Conservation (phyloP, 2,888 invertebrate species). For the Eupithecia tripunctaria region DNA sequence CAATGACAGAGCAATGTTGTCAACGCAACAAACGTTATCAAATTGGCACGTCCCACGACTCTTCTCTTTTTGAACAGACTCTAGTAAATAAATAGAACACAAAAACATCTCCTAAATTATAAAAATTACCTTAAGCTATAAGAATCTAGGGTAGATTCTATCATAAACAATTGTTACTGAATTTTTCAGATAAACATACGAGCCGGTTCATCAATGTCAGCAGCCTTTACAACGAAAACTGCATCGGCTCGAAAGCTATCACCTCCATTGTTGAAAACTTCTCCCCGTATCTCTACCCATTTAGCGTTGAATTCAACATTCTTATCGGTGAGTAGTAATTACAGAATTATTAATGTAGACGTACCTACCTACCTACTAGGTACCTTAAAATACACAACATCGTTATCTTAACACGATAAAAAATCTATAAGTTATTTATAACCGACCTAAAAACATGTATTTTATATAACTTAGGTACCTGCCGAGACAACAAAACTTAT, state of each 20-base stretch:
- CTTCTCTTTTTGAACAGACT: too few species aligned
- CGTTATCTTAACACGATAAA: background rate
- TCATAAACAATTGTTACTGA: background rate
- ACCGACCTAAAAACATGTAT: background rate
- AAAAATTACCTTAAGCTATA: background rate
- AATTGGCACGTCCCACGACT: too few species aligned
- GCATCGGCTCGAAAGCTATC: constrained; percentile 75
- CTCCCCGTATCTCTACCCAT: constrained; percentile 91
- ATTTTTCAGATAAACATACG: constrained; percentile 31
- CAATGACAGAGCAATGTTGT: too few species aligned
- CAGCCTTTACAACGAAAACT: constrained; percentile 70
- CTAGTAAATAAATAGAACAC: background rate
- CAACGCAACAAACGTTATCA: too few species aligned
- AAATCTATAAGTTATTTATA: background rate
- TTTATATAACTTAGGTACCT: background rate
- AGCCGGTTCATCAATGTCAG: constrained; percentile 66
- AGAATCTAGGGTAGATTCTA: too few species aligned
- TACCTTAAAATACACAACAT: background rate
- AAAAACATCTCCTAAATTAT: background rate
- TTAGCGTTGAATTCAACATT: constrained; percentile 92
- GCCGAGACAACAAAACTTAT: background rate
- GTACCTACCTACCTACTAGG: background rate
- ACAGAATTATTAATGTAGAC: background rate
- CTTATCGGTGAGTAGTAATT: constrained; percentile 84
- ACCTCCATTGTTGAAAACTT: constrained; percentile 83